These are phyloP conservation scores for Globia sparganii DNA, from an alignment of 2,888 invertebrate genomes.

Conservation along the genomic window DNA sequence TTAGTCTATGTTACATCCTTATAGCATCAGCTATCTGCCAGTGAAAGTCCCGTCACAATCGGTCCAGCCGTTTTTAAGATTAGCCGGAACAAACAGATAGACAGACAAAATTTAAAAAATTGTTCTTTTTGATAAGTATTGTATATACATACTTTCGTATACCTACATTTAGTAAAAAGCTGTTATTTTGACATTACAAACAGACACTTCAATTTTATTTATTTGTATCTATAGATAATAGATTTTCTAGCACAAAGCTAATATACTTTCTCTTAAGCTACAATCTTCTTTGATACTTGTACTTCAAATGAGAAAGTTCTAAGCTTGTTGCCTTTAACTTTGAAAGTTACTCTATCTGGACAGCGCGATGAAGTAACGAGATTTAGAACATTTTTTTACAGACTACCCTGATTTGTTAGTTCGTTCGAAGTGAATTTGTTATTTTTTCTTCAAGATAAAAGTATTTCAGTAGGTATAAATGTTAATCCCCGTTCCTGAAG, in stretches of 20 bases:
- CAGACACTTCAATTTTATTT: not conserved
- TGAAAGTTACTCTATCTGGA: not conserved
- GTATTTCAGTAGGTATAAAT: not conserved
- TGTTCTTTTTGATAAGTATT: too few relatives aligned
- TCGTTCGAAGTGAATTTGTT: not conserved
- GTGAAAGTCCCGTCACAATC: too few relatives aligned
- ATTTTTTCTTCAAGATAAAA: not conserved
- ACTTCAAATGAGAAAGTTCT: slow-evolving; percentile 7
- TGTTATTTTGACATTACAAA: not conserved
- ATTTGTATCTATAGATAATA: too few relatives aligned
- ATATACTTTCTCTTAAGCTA: not conserved
- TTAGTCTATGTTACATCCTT: too few relatives aligned
- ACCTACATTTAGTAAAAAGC: too few relatives aligned
- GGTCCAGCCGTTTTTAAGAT: too few relatives aligned
- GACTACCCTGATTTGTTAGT: not conserved
- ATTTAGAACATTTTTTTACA: not conserved
- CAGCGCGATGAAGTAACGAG: not conserved
- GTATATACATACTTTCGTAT: too few relatives aligned
- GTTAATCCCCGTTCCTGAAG: not conserved
- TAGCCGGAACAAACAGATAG: too few relatives aligned
- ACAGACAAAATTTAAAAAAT: too few relatives aligned
- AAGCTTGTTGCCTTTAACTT: slow-evolving; percentile 12
- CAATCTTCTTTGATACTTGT: not conserved
- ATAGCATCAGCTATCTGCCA: too few relatives aligned
- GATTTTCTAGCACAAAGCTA: not conserved